Percentiles rank a stretch among this genome's conserved stretches.
Conservation (phyloP, 2,113 vertebrate species). For the Candoia aspera region DNA sequence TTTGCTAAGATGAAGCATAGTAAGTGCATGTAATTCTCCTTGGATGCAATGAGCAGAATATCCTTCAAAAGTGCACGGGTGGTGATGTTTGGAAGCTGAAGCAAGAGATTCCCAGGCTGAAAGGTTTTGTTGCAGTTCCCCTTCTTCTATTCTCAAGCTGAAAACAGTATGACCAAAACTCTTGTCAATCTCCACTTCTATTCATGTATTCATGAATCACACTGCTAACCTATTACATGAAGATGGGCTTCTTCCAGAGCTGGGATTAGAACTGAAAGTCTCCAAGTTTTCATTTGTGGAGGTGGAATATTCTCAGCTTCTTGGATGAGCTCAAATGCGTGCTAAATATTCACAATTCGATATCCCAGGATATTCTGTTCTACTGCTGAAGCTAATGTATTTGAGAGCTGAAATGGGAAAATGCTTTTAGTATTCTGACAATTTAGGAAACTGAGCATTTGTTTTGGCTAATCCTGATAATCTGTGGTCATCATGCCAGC, state of each 20-base stretch:
- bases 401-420: not conserved
- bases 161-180: not conserved
- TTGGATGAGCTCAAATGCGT: not conserved
- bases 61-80: not conserved
- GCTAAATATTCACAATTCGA: not conserved
- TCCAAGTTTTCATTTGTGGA: not conserved
- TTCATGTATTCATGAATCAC: no score
- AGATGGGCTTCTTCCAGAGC: not conserved
- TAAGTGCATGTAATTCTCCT: not conserved
- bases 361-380: not conserved
- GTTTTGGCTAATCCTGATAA: not conserved
- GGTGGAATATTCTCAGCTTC: not conserved
- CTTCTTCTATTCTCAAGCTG: not conserved
- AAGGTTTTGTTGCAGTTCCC: not conserved
- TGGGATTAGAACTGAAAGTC: not conserved
- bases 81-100: not conserved
- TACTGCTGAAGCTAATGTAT: not conserved
- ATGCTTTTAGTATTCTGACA: not conserved
- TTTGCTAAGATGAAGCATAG: not conserved
- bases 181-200: not conserved
- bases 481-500: no score
- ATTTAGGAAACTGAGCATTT: not conserved
- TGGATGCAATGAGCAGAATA: not conserved
- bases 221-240: not conserved
- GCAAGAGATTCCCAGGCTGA: not conserved